A percentile compares a stretch with the other conserved stretches of the same genome.
phyloP scores from a whole-genome alignment of 2,888 invertebrate genomes.

The Trisateles emortualis region DNA sequence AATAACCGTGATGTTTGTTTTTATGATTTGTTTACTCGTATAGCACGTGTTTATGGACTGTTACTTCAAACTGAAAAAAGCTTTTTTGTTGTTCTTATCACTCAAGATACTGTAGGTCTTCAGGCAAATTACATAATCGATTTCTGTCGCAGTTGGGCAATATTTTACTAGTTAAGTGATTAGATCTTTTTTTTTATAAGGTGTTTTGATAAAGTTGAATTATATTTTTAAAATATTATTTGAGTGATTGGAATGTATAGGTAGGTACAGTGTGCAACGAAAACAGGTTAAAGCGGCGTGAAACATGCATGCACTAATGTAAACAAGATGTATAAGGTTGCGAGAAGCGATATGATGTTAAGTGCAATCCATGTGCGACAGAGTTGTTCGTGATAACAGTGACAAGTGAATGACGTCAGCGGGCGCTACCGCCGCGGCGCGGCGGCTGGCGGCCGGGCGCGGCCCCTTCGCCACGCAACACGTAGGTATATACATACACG shows the following conservation, averaged over 20 bases:
- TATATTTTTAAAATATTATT: not conserved
- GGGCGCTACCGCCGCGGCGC: conserved; percentile 47
- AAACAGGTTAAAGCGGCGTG: conserved; percentile 1
- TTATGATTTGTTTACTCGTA: conserved; percentile 31
- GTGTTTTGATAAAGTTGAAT: not conserved
- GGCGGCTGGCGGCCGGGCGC: conserved; percentile 55
- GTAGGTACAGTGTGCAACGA: too few species aligned
- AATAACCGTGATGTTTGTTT: conserved; percentile 6
- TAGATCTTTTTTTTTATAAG: not conserved
- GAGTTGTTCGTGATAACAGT: conserved; percentile 58
- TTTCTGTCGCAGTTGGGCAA: not conserved
- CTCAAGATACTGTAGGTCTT: not conserved
- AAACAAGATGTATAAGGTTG: conserved; percentile 63
- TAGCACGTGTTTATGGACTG: conserved; percentile 9
- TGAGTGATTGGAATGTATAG: not conserved
- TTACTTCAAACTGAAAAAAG: not conserved
- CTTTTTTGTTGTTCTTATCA: not conserved
- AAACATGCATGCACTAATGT: conserved; percentile 18
- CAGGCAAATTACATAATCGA: conserved; percentile 6
- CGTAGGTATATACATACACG: conserved; percentile 31
- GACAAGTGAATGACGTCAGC: conserved; percentile 73
- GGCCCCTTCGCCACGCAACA: conserved; percentile 61
- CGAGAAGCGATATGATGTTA: conserved; percentile 59
- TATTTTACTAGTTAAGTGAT: not conserved
- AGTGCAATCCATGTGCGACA: conserved; percentile 50